phyloP scores from a whole-genome alignment of 2,113 vertebrate genomes.

The Austrofundulus limnaeus region DNA sequence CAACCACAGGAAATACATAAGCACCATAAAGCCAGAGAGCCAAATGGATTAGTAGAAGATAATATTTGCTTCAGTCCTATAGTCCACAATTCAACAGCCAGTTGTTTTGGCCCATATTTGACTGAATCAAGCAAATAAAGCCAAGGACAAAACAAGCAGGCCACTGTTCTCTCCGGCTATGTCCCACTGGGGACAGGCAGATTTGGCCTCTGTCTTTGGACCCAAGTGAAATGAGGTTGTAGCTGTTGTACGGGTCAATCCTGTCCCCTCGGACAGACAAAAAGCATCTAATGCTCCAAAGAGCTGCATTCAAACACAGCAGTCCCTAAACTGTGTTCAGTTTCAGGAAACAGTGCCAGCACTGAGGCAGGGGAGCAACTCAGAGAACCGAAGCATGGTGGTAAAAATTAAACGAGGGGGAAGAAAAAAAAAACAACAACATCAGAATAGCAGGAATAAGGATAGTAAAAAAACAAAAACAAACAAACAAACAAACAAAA shows the following conservation, averaged over 20 bases:
- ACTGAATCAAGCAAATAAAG: constrained; percentile 43
- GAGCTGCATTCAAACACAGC: constrained; percentile 16
- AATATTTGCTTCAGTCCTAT: constrained; percentile 28
- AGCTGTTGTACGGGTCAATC: constrained; percentile 47
- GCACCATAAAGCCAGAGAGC: constrained; percentile 17
- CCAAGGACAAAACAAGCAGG: constrained; percentile 67
- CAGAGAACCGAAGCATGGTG: constrained; percentile 10
- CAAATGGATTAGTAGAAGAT: constrained; percentile 30
- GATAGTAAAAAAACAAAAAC: too few species aligned
- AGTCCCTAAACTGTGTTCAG: constrained; percentile 20
- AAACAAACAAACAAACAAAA: too few species aligned
- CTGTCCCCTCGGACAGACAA: constrained; percentile 45
- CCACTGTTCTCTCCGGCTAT: constrained; percentile 64
- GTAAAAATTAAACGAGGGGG: constrained; percentile 21
- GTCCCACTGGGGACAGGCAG: constrained; percentile 54
- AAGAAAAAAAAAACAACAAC: not conserved
- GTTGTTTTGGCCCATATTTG: constrained; percentile 47
- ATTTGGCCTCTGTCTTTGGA: constrained; percentile 55
- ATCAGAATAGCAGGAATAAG: constrained; percentile 3
- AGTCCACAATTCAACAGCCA: constrained; percentile 42
- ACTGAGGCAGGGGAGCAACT: constrained; percentile 13
- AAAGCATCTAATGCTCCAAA: constrained; percentile 40
- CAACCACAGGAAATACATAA: constrained; percentile 24
- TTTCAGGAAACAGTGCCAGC: constrained; percentile 34
- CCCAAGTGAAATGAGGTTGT: constrained; percentile 49